Evolutionary conservation across 2,888 invertebrate species (phyloP).

Genomic region (Didymodactylos carnosus): DNA sequence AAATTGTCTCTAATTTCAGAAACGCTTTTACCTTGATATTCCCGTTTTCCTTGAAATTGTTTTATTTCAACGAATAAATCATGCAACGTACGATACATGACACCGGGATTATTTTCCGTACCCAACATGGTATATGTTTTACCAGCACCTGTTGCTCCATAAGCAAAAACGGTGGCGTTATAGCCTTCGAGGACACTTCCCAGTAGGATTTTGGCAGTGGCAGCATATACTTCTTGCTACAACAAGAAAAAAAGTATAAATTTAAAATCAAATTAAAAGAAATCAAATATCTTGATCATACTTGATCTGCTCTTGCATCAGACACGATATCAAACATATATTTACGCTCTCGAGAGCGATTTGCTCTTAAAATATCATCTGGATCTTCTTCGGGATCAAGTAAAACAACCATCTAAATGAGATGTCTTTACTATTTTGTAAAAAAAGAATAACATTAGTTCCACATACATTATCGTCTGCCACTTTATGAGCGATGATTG

Average conservation of each 20-base stretch:
- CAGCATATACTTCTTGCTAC: conserved; percentile 66
- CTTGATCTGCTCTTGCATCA: conserved; percentile 62
- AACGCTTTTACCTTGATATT: too few species aligned
- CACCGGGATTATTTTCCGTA: conserved; percentile 47
- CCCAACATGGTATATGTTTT: conserved; percentile 79
- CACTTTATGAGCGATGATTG: conserved; percentile 52
- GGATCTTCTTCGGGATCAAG: conserved; percentile 44
- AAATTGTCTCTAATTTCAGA: too few species aligned
- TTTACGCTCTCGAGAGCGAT: conserved; percentile 51
- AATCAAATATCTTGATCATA: too few species aligned
- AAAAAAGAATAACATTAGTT: too few species aligned
- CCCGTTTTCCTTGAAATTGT: conserved; percentile 18
- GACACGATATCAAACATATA: conserved; percentile 75
- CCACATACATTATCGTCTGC: conserved; percentile 51
- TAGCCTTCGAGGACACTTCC: conserved; percentile 65
- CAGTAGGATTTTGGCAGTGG: conserved; percentile 63
- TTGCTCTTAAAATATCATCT: conserved; percentile 47
- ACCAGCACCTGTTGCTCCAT: conserved; percentile 67
- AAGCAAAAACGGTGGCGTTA: conserved; percentile 86
- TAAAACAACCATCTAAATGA: conserved; percentile 46
- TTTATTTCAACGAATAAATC: conserved; percentile 57
- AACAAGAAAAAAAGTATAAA: too few species aligned
- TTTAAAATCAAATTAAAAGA: too few species aligned
- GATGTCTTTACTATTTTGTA: too few species aligned
- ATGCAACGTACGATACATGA: conserved; percentile 65